Conservation (phyloP, 2,888 invertebrate genomes). For the Eretmocerus hayati region DNA sequence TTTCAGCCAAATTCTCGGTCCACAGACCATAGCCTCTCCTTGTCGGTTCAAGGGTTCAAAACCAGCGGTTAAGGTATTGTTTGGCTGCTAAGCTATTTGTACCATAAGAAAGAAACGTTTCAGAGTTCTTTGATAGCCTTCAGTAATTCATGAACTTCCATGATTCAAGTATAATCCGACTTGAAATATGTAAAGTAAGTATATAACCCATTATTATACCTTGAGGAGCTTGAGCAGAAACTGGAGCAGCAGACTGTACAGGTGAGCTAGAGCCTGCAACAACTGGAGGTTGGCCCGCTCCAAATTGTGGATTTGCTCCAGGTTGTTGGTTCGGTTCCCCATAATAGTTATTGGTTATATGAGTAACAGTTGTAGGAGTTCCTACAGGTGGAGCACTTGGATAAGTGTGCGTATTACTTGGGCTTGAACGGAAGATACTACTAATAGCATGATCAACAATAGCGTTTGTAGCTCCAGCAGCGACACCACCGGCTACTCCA, state of each 20-base stretch:
- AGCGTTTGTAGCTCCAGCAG: conserved; percentile 14
- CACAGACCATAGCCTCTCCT: too few species aligned
- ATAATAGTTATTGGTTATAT: conserved; percentile 9
- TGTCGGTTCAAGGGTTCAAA: too few species aligned
- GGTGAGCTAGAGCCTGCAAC: neutral
- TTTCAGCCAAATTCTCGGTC: too few species aligned
- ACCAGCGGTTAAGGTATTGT: too few species aligned
- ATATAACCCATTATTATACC: too few species aligned
- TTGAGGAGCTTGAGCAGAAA: neutral
- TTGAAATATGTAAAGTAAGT: too few species aligned
- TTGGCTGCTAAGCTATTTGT: too few species aligned
- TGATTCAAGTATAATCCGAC: too few species aligned
- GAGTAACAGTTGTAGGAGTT: conserved; percentile 6
- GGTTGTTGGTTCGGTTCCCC: neutral
- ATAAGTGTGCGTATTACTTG: conserved; percentile 6
- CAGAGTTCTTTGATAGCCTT: too few species aligned
- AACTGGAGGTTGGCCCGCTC: neutral
- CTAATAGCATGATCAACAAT: conserved; percentile 13
- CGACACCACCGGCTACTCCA: conserved; percentile 4
- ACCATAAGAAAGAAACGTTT: too few species aligned
- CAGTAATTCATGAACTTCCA: too few species aligned
- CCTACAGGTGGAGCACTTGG: conserved; percentile 10
- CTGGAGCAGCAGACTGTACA: neutral
- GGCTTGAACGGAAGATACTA: conserved; percentile 11
- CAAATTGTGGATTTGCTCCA: neutral